Conservation (phyloP, 2,113 vertebrate species). For the Ageneiosus marmoratus region DNA sequence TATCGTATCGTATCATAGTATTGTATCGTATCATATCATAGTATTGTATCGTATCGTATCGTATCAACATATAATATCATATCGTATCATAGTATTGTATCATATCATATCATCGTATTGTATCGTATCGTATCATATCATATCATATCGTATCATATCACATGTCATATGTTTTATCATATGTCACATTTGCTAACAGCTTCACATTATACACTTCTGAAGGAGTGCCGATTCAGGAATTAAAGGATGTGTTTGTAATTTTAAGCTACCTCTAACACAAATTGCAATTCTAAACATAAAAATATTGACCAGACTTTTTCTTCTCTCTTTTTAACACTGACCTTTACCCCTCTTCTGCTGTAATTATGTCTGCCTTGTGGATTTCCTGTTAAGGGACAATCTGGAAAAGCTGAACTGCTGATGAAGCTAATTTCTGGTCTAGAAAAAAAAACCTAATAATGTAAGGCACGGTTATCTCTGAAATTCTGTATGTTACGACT, state of each 20-base stretch:
- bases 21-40: too few species aligned
- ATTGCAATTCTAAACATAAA: neutral
- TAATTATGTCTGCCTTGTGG: neutral
- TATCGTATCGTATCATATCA: neutral
- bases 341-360: neutral
- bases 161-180: neutral
- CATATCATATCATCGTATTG: too few species aligned
- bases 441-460: neutral
- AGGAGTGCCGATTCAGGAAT: neutral
- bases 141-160: neutral
- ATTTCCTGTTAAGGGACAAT: neutral
- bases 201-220: neutral
- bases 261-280: neutral
- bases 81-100: too few species aligned
- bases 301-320: neutral
- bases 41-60: too few species aligned
- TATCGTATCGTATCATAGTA: too few species aligned
- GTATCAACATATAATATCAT: too few species aligned
- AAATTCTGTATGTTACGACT: neutral
- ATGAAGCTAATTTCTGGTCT: conserved; percentile 3
- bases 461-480: neutral
- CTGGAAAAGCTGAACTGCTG: neutral
- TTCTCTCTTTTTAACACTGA: neutral
- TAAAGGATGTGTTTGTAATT: neutral
- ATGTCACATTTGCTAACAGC: neutral